Evolutionary conservation across 2,888 invertebrate genomes (phyloP).

Genomic region (Noctua comes): DNA sequence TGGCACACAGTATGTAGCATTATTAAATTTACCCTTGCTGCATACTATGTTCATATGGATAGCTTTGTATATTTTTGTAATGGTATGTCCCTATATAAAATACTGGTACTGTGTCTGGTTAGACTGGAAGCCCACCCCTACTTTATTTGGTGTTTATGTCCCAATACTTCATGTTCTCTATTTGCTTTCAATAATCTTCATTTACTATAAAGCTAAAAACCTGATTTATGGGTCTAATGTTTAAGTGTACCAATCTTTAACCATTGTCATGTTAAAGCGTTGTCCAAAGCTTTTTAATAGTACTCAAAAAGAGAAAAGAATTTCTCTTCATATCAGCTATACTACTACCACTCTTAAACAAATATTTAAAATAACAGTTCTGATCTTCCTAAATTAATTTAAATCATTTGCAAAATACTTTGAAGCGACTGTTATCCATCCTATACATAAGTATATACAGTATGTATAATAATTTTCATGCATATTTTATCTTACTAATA

Average conservation of each 20-base stretch:
- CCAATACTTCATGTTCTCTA: background rate
- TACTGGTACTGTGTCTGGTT: background rate
- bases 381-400: background rate
- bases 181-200: constrained; percentile 8
- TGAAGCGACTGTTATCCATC: background rate
- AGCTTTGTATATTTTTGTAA: background rate
- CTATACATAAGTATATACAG: background rate
- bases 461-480: constrained; percentile 12
- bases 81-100: background rate
- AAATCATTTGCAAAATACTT: constrained; percentile 9
- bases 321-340: no score
- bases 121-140: background rate
- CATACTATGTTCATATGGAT: constrained; percentile 1
- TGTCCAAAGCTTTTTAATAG: no score
- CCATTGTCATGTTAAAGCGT: background rate
- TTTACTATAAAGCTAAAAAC: background rate
- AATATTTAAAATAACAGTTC: background rate
- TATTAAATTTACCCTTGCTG: constrained; percentile 17
- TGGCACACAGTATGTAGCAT: background rate
- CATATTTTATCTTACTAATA: constrained; percentile 54
- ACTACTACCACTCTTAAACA: background rate
- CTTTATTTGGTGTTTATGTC: background rate
- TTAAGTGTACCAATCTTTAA: background rate
- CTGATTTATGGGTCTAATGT: background rate
- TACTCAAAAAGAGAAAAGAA: background rate